phyloP scores from a whole-genome alignment of 2,888 invertebrate genomes.

The Agrochola lota region DNA sequence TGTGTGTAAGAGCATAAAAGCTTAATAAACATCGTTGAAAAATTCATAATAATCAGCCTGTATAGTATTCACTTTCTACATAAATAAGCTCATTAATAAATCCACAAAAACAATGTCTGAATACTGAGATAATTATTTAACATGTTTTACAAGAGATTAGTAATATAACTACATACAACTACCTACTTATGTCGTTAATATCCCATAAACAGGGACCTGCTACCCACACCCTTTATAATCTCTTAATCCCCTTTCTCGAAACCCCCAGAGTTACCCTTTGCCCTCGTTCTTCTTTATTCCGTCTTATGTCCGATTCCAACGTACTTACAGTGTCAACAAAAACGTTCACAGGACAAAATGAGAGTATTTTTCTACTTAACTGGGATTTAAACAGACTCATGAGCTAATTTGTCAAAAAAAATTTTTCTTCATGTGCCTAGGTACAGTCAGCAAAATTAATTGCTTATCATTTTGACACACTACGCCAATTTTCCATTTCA shows the following conservation, averaged over 20 bases:
- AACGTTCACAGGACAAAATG: constrained; percentile 15
- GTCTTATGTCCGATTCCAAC: constrained; percentile 28
- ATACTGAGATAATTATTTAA: neutral
- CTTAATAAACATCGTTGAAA: neutral
- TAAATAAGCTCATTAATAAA: neutral
- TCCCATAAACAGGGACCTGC: constrained; percentile 3
- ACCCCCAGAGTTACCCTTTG: constrained; percentile 13
- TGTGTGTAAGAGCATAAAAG: neutral
- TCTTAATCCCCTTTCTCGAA: constrained; percentile 38
- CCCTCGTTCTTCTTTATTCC: constrained; percentile 25
- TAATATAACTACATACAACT: neutral
- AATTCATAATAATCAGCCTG: neutral
- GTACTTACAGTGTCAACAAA: constrained; percentile 29
- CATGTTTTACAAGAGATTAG: neutral
- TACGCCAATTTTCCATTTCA: neutral
- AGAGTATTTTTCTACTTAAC: neutral
- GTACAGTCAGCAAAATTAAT: neutral
- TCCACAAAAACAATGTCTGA: neutral
- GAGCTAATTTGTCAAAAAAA: neutral
- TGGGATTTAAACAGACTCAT: neutral
- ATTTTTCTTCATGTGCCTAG: neutral
- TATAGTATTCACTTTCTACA: neutral
- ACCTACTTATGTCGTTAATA: constrained; percentile 13
- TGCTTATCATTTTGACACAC: neutral
- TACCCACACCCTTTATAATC: constrained; percentile 25